Base-by-base conservation (phyloP, 2,797 vertebrate genomes). In the Coluber constrictor region DNA sequence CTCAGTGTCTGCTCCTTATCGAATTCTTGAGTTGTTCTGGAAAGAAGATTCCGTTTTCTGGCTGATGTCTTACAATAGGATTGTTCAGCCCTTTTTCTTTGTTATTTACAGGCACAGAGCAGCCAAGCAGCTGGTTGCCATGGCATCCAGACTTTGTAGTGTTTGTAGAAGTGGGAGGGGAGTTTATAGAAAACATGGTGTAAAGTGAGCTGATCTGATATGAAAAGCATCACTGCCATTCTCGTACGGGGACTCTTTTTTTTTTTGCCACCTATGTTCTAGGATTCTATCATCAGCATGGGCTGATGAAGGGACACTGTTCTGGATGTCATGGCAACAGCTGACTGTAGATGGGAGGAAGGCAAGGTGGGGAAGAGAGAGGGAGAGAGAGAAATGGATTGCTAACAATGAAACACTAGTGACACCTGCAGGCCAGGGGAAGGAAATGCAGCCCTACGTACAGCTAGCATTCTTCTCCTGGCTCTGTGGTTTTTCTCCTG, bases 351-450 rank as follows among this genome's bases (percentile, higher is more conserved):
- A 13, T 13, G 25, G 51, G 88, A 88, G 83, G 79, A 3, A 47
- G 61, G 43, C 61, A 18, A 12, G 27, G 2, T 7, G 29, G 43
- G 57, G 79, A 83, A 7, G 3, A 47, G 29, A n/a, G 63, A 16
- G 11, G 10, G 4, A 13, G 60, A 27, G 55, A 87, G 93, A 95
- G 91, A 94, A 93, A 93, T 1, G 2, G 94, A 32, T 93, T 0
- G 90, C 91, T 86, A 96, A 96, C 94, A 51, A 93, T 95, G 94
- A 93, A 95, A 96, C 96, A 96, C 94, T 93, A 95, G 95, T 96
- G 96, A 94, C 97, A 96, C 89, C 97, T 97, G 95, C 95, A 96
- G 97, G 96, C 93, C 92, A 25, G 95, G 92, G 92, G 86, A 92
- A 43, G 13, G 93, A 95, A 96, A 93, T 95, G 95, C 95, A 96